Base-by-base conservation (phyloP, 2,888 invertebrate genomes). In the Chrysolina haemoptera region DNA sequence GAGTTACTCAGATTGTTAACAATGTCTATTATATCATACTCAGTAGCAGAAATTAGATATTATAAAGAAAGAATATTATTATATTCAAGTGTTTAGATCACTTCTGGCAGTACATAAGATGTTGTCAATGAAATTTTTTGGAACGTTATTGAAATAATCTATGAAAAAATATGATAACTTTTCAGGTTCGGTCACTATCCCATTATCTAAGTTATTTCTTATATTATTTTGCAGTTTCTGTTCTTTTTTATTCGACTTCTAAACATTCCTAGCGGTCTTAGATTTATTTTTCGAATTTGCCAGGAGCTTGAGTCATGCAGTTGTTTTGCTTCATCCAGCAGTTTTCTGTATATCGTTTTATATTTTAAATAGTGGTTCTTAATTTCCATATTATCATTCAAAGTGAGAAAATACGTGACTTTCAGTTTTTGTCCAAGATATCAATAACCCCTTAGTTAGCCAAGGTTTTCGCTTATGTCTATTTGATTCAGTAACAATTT, bases 401-500 rank as follows among this genome's bases (percentile, higher is more conserved):
- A 35, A 40, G n/a, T 18, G 62, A n/a, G 41, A 41, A 40, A 16
- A 27, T 27, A 16, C 40, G 40, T 14, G 9, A 40, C 18, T 10
- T 40, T 35, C 1, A 40, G 0, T 40, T 41, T 41, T 16, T 40
- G 35, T 3, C 59, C 22, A n/a, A 59, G 20, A 59, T 59, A 59
- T 59, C 59, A 59, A 59, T 59, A 22, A 20, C 1, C 59, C 59
- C 8, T 22, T 20, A 59, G 20, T 59, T 59, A 20, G 22, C 18
- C 5, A 59, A 59, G 59, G 59, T 59, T 59, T 59, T 59, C 59
- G 14, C 59, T 59, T 20, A 14, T 59, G 5, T 59, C 20, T 22
- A 27, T 20, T 59, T 20, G 22, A 59, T 59, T 16, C 5, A 20
- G 4, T 59, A n/a, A n/a, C n/a, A n/a, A 5, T 59, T 59, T 20